These are phyloP conservation scores for Nomada ruficornis DNA, from an alignment of 2,888 invertebrate genomes.

Conservation along the genomic window DNA sequence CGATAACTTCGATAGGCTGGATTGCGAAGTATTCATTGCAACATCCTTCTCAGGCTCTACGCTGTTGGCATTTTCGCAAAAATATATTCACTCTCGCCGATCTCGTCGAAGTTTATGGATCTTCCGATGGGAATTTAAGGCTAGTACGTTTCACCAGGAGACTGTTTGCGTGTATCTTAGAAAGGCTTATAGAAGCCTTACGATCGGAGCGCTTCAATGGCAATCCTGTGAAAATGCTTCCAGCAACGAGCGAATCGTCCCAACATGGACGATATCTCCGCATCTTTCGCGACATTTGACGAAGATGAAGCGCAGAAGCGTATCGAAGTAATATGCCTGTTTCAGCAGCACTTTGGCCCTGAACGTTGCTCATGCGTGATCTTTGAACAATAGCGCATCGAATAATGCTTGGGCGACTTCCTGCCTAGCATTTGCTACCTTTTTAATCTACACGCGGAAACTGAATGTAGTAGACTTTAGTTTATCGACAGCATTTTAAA, in stretches of 20 bases:
- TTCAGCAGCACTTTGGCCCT: conserved; percentile 50
- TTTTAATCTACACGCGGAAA: conserved; percentile 45
- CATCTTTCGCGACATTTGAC: conserved; percentile 12
- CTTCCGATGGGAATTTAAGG: not conserved
- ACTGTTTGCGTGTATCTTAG: not conserved
- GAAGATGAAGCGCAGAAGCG: conserved; percentile 22
- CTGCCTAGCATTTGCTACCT: conserved; percentile 61
- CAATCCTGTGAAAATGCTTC: conserved; percentile 6
- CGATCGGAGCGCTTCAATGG: not conserved
- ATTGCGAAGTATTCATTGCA: conserved; percentile 57
- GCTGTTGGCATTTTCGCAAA: not conserved
- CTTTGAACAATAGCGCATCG: conserved; percentile 70
- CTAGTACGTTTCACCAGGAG: not conserved
- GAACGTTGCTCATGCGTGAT: conserved; percentile 71
- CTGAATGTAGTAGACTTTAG: not conserved
- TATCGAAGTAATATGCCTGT: conserved; percentile 49
- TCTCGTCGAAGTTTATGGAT: conserved; percentile 12
- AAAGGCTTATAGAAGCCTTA: conserved; percentile 21
- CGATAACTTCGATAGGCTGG: conserved; percentile 49
- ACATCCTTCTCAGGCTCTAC: conserved; percentile 38
- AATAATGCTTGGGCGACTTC: conserved; percentile 66
- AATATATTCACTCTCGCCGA: conserved; percentile 22
- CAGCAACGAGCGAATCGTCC: not conserved
- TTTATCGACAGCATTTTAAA: not conserved
- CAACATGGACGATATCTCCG: not conserved